Percentiles rank a stretch among this genome's conserved stretches.
Evolutionary conservation across 2,113 vertebrate species (phyloP).

Genomic region (Nothocercus nigrocapillus): DNA sequence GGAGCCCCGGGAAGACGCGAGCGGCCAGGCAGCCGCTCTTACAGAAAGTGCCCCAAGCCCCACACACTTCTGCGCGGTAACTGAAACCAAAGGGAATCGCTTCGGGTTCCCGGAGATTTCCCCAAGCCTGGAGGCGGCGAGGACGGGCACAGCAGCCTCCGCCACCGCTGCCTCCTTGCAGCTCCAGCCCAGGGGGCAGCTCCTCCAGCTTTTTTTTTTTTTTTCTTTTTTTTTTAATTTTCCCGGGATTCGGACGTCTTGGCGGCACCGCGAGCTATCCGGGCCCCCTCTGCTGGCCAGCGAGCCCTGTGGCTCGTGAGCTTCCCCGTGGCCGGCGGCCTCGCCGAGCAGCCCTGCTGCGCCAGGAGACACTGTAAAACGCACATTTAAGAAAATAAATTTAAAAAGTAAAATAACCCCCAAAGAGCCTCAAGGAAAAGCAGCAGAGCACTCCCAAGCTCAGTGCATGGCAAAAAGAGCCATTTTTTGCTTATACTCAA

Average conservation of each 20-base stretch:
- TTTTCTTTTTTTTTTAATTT: neutral
- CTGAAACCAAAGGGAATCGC: neutral
- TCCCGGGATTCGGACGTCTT: neutral
- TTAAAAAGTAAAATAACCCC: neutral
- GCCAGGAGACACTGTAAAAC: too few relatives aligned
- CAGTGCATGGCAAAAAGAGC: accelerated
- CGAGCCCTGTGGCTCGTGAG: neutral
- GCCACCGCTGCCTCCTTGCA: neutral
- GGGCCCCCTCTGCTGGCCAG: slow-evolving; percentile 81
- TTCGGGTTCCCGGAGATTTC: neutral
- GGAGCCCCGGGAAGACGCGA: neutral
- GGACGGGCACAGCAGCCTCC: neutral
- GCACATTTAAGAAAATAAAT: too few relatives aligned
- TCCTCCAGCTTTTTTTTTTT: neutral
- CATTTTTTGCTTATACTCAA: neutral
- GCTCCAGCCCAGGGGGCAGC: neutral
- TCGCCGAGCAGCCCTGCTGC: too few relatives aligned
- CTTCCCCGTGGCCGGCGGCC: too few relatives aligned
- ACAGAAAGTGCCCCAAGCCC: neutral
- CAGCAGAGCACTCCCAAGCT: neutral
- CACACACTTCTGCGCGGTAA: neutral
- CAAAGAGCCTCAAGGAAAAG: neutral
- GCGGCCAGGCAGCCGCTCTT: neutral
- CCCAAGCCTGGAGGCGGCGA: neutral
- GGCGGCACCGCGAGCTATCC: slow-evolving; percentile 56